Evolutionary conservation across 2,113 vertebrate species (phyloP).

Genomic region (Garra rufa): DNA sequence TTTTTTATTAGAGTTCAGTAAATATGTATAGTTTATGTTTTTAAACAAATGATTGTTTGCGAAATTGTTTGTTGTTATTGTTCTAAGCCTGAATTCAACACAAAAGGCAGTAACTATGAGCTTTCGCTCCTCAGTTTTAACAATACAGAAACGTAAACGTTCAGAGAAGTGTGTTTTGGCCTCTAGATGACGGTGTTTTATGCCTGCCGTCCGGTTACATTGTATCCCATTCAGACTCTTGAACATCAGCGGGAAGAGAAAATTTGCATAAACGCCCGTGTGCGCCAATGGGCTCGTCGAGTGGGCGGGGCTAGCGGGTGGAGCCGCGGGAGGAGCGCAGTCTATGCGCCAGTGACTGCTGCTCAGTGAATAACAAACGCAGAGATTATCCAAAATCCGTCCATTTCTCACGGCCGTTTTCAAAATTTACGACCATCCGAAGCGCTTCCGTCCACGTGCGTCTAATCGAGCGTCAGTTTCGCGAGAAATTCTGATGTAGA

Average conservation of each 20-base stretch:
- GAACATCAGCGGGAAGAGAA: slow-evolving; percentile 75
- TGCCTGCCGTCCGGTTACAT: background rate
- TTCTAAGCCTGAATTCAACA: background rate
- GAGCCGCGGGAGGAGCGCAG: slow-evolving; percentile 72
- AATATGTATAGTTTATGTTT: background rate
- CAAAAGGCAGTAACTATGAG: background rate
- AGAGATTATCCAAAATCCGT: slow-evolving; percentile 61
- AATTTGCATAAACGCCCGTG: slow-evolving; percentile 74
- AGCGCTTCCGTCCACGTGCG: slow-evolving; percentile 25
- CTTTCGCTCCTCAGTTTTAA: background rate
- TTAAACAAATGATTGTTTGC: background rate
- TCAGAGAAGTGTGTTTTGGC: background rate
- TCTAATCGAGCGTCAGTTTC: slow-evolving; percentile 46
- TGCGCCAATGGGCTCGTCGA: slow-evolving; percentile 74
- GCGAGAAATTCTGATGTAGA: slow-evolving; percentile 59
- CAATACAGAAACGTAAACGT: background rate
- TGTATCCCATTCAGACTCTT: background rate
- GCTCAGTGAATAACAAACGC: slow-evolving; percentile 74
- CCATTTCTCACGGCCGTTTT: slow-evolving; percentile 24
- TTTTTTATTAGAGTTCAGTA: background rate
- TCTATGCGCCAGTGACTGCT: slow-evolving; percentile 67
- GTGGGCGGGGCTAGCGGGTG: slow-evolving; percentile 75
- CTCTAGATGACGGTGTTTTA: slow-evolving; percentile 41
- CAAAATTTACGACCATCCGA: slow-evolving; percentile 36
- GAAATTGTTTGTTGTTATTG: background rate